Base-by-base conservation (phyloP, 92 coral and sea anemone genomes). In the Nematostella vectensis region DNA sequence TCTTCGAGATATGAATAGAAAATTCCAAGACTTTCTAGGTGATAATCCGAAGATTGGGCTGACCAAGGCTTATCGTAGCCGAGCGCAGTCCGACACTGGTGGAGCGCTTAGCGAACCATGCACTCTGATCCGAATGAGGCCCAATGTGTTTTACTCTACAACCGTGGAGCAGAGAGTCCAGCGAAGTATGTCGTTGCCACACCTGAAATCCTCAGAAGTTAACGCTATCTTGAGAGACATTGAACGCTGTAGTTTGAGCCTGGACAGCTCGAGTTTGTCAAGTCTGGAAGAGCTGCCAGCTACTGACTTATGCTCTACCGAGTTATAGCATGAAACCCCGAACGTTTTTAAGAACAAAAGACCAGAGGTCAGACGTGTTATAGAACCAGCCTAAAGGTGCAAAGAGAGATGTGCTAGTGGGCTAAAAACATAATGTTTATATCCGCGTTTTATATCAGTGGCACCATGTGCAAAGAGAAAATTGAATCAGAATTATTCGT, bases 251-350 rank as follows among this genome's bases (percentile, higher is more conserved):
- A 27, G 16, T 11, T 25, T 55, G 9, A 30, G 30, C 28, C 11
- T 66, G 16, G 72, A 55, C 12, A 45, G 63, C 42, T 66, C 72
- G 31, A 66, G 63, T 21, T 45, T 66, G 0, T 66, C 72, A 16
- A 66, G 72, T 21, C 12, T 75, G 27, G 69, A 75, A 31, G 70
- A 75, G 25, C 67, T 68, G 3, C 82, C 82, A 23, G 58, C 69
- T 27, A 75, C 82, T 8, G 82, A 75, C 38, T 48, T 75, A 4
- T 75, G 82, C 47, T 67, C 82, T 11, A 75, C 81, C 0, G 81
- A 75, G 16, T 49, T 75, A 27, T 73, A 47, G 20, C 17, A 11
- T 11, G 8, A 51, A n/a, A n/a, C n/a, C n/a, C n/a, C n/a, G n/a
- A n/a, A n/a, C n/a, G n/a, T n/a, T n/a, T n/a, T n/a, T n/a, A n/a